These are phyloP conservation scores for Rhinatrema bivittatum DNA, from an alignment of 2,797 vertebrate species.

Conservation along the genomic window DNA sequence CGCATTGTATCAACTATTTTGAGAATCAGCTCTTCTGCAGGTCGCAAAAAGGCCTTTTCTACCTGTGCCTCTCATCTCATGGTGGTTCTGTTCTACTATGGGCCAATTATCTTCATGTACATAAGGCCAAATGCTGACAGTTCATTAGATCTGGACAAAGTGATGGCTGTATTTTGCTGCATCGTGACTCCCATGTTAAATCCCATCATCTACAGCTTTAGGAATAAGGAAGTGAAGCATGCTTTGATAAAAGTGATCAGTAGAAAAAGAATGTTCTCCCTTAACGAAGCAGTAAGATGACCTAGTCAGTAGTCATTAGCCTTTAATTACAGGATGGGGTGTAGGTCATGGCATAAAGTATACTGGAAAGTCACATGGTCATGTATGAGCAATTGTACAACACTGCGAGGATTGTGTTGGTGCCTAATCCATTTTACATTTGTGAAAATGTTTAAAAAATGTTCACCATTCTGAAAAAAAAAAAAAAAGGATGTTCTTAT, in stretches of 20 bases:
- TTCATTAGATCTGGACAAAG: conserved; percentile 9
- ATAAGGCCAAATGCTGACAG: conserved; percentile 11
- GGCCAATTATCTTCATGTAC: conserved; percentile 14
- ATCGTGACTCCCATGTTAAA: conserved; percentile 10
- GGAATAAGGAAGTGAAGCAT: conserved; percentile 10
- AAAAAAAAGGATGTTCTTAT: too few species aligned
- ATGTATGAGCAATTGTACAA: too few species aligned
- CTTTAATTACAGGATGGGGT: too few species aligned
- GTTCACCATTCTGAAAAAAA: too few species aligned
- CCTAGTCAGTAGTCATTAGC: too few species aligned
- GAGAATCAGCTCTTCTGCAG: conserved; percentile 7
- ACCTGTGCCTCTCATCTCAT: conserved; percentile 7
- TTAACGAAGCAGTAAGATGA: too few species aligned
- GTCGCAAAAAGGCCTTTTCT: conserved; percentile 11
- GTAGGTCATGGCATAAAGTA: too few species aligned
- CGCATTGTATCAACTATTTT: conserved; percentile 5
- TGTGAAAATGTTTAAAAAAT: too few species aligned
- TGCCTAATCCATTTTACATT: too few species aligned
- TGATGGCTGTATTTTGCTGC: conserved; percentile 12
- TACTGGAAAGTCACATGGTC: too few species aligned
- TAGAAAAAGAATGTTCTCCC: neutral
- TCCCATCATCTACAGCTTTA: conserved; percentile 9
- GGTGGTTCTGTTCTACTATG: conserved; percentile 17
- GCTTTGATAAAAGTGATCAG: neutral
- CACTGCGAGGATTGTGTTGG: too few species aligned